Evolutionary conservation across 2,113 vertebrate genomes (phyloP).

Genomic region (Pantherophis guttatus): DNA sequence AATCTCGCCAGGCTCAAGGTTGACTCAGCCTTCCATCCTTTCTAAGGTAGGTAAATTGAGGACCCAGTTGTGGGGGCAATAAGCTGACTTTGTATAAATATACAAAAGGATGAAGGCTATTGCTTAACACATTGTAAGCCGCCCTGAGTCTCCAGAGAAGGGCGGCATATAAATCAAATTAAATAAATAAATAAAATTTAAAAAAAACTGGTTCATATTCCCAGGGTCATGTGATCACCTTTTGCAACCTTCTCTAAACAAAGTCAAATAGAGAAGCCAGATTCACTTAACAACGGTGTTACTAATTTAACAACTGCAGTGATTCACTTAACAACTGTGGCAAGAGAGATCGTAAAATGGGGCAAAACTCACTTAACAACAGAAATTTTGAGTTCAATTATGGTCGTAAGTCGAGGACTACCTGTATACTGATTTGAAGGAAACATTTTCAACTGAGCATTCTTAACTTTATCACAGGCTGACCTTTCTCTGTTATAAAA

Average conservation of each 20-base stretch:
- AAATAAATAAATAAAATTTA: too few species aligned
- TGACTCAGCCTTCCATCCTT: too few species aligned
- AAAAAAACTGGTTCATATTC: too few species aligned
- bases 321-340: not conserved
- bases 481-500: constrained; percentile 43
- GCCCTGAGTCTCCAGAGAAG: too few species aligned
- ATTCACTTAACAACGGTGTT: not conserved
- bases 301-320: not conserved
- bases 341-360: not conserved
- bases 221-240: too few species aligned
- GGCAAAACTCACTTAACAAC: not conserved
- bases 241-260: not conserved
- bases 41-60: too few species aligned
- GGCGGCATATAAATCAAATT: too few species aligned
- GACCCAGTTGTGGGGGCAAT: too few species aligned
- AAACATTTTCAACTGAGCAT: not conserved
- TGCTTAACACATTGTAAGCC: too few species aligned
- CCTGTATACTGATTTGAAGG: not conserved
- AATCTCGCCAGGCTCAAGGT: too few species aligned
- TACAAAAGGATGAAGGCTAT: too few species aligned
- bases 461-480: constrained; percentile 28
- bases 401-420: not conserved
- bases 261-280: not conserved
- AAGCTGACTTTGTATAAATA: too few species aligned
- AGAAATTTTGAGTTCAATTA: not conserved